Percentiles rank a stretch among this genome's conserved stretches.
phyloP scores from a whole-genome alignment of 2,113 vertebrate genomes.

The Pelecanus crispus region DNA sequence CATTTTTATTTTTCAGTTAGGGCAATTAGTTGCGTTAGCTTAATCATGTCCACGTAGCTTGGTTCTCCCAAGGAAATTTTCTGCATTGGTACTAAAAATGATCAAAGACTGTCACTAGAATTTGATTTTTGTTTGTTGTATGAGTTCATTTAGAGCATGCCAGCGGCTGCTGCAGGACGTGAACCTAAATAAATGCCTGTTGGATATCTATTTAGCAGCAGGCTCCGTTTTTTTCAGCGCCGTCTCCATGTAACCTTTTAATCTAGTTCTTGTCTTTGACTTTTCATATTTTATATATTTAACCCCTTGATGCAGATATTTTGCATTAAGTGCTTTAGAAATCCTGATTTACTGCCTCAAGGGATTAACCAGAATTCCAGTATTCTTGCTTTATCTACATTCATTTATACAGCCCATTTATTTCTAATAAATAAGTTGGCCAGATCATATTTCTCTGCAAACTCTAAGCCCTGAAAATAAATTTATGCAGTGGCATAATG shows the following conservation, averaged over 20 bases:
- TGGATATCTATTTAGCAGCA: constrained; percentile 48
- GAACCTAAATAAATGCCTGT: constrained; percentile 36
- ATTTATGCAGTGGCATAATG: constrained; percentile 42
- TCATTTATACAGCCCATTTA: constrained; percentile 50
- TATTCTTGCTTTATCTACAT: constrained; percentile 45
- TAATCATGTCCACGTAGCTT: background rate
- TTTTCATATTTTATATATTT: constrained; percentile 52
- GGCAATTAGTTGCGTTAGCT: constrained; percentile 5
- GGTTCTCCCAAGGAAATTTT: background rate
- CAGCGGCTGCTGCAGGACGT: background rate
- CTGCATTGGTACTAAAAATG: constrained; percentile 5
- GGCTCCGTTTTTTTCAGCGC: constrained; percentile 3
- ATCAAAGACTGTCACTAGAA: constrained; percentile 4
- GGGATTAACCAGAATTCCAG: constrained; percentile 40
- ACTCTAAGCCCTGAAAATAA: constrained; percentile 32
- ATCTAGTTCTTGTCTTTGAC: constrained; percentile 51
- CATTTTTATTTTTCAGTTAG: background rate
- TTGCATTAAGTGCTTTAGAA: constrained; percentile 46
- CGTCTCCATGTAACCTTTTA: background rate
- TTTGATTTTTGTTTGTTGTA: background rate
- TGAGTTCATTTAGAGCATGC: constrained; percentile 23
- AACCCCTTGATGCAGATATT: constrained; percentile 57
- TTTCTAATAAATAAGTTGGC: constrained; percentile 47
- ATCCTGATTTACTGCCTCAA: constrained; percentile 48
- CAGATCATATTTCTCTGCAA: constrained; percentile 49